Evolutionary conservation across 2,888 invertebrate genomes (phyloP).

Genomic region (Brachyptera putata): DNA sequence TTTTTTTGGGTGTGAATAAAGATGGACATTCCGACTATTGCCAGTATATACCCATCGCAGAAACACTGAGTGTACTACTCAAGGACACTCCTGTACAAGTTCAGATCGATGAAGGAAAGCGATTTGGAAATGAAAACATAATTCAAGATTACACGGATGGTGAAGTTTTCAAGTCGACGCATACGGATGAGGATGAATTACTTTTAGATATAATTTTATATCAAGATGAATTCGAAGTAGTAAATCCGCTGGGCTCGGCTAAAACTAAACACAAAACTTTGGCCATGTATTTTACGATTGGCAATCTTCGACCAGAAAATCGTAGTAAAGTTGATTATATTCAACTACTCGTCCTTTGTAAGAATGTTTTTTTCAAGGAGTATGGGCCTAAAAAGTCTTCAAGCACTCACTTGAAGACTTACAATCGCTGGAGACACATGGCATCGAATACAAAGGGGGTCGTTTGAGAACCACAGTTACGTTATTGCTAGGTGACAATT

Average conservation of each 20-base stretch:
- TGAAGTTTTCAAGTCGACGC: conserved; percentile 30
- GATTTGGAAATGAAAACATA: conserved; percentile 22
- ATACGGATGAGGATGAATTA: conserved; percentile 34
- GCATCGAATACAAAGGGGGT: conserved; percentile 14
- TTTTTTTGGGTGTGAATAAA: conserved; percentile 7
- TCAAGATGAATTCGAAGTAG: too few species aligned
- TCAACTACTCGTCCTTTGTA: conserved; percentile 28
- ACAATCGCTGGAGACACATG: conserved; percentile 22
- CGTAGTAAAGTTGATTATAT: conserved; percentile 32
- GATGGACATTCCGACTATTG: conserved; percentile 21
- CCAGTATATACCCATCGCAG: conserved; percentile 32
- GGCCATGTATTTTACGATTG: conserved; percentile 30
- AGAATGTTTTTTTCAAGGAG: conserved; percentile 21
- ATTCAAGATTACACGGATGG: conserved; percentile 37
- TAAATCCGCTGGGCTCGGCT: conserved; percentile 30
- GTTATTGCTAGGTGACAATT: conserved; percentile 35
- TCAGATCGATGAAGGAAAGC: conserved; percentile 15
- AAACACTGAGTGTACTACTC: conserved; percentile 31
- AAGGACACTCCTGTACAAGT: conserved; percentile 30
- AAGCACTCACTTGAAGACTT: conserved; percentile 28
- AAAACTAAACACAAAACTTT: conserved; percentile 32
- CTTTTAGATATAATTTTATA: conserved; percentile 32
- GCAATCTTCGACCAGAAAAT: conserved; percentile 28
- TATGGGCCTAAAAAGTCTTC: conserved; percentile 20
- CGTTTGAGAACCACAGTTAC: conserved; percentile 25